Evolutionary conservation across 2,888 invertebrate species (phyloP).

Genomic region (Silvanus unidentatus): DNA sequence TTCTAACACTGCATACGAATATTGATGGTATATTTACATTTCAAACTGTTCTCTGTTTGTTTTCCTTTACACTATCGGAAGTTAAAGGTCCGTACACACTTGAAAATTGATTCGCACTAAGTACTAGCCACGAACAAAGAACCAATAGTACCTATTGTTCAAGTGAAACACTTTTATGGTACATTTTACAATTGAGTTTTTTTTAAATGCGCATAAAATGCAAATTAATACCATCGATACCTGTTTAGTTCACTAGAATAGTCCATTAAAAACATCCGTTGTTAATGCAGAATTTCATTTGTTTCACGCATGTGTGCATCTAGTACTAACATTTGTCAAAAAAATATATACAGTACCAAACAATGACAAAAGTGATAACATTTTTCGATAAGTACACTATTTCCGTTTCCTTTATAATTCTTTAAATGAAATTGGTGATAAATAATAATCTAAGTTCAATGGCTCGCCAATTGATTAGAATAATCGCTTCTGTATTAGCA

Average conservation of each 20-base stretch:
- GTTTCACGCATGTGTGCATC: constrained; percentile 43
- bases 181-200: constrained; percentile 11
- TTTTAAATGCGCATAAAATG: constrained; percentile 29
- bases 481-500: constrained; percentile 11
- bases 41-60: no score
- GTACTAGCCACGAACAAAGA: no score
- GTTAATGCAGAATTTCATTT: constrained; percentile 43
- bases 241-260: constrained; percentile 30
- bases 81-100: no score
- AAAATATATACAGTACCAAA: constrained; percentile 27
- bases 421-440: constrained; percentile 26
- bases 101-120: no score
- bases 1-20: no score
- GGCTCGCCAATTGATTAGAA: constrained; percentile 25
- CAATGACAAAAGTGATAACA: constrained; percentile 40
- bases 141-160: no score
- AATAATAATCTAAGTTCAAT: constrained; percentile 33
- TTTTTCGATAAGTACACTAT: constrained; percentile 36
- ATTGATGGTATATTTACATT: no score
- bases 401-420: constrained; percentile 37
- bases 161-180: constrained; percentile 1
- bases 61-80: no score
- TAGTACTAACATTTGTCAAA: constrained; percentile 31
- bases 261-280: constrained; percentile 42
- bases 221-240: constrained; percentile 29